Percentiles rank a stretch among this genome's conserved stretches.
Conservation (phyloP, 2,113 vertebrate genomes). For the Myotis yumanensis region DNA sequence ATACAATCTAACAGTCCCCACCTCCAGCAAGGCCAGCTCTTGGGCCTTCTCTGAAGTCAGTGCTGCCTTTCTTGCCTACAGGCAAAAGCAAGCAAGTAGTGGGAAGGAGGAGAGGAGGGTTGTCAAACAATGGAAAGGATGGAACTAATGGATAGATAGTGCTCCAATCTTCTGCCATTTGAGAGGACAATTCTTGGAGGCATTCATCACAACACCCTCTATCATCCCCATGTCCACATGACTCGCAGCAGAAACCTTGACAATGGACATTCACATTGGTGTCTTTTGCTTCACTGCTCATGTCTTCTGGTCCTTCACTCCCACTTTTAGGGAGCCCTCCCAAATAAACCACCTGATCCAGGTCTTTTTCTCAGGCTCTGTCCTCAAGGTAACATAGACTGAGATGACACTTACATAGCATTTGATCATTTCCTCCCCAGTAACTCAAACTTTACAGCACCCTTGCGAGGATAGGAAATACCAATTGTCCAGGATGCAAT, state of each 20-base stretch:
- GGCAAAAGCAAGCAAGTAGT: background rate
- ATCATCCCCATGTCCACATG: fast-evolving
- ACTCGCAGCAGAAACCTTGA: background rate
- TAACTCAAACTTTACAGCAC: background rate
- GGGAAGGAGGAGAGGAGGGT: background rate
- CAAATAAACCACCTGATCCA: background rate
- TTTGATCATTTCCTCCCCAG: background rate
- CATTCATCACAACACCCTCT: fast-evolving
- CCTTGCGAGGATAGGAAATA: background rate
- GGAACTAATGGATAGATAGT: background rate
- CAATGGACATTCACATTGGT: fast-evolving
- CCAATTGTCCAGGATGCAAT: background rate
- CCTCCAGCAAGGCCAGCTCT: background rate
- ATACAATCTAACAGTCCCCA: background rate
- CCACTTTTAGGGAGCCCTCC: background rate
- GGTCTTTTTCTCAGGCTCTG: background rate
- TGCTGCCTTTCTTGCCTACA: background rate
- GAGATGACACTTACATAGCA: background rate
- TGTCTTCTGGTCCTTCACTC: background rate
- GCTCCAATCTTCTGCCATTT: fast-evolving
- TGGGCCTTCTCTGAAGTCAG: background rate
- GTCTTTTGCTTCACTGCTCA: background rate
- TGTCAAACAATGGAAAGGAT: background rate
- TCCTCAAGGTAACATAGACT: background rate
- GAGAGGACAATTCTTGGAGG: background rate